Percentiles rank a stretch among this genome's conserved stretches.
These are phyloP conservation scores for Choloepus hoffmanni DNA, from an alignment of 2,113 vertebrate species.

Conservation along the genomic window DNA sequence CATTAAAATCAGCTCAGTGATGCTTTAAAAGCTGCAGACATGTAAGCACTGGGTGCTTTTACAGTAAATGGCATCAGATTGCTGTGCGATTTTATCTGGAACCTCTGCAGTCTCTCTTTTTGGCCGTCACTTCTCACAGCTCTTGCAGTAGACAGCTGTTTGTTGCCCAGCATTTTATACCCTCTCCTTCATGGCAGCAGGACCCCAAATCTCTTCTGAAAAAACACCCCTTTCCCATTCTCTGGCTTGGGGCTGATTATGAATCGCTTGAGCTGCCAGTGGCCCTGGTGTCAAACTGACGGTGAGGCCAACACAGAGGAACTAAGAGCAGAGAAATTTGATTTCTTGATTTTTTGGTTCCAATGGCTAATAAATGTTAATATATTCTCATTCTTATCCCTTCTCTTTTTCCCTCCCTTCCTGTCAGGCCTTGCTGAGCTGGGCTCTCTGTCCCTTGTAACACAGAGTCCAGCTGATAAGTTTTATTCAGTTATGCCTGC, in stretches of 20 bases:
- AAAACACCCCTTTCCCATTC: not conserved
- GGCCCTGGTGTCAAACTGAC: no score
- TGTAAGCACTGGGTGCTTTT: no score
- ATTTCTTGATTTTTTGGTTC: slow-evolving; percentile 1
- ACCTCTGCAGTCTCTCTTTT: not conserved
- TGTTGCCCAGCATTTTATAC: not conserved
- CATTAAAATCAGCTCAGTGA: not conserved
- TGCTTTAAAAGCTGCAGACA: not conserved
- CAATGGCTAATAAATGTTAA: not conserved
- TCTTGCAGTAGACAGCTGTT: not conserved
- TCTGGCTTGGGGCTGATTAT: not conserved
- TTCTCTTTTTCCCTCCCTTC: no score
- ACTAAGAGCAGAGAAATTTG: not conserved
- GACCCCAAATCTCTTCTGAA: not conserved
- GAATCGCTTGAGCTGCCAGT: not conserved
- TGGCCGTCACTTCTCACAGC: not conserved
- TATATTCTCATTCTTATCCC: not conserved
- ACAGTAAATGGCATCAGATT: not conserved
- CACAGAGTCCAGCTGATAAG: not conserved
- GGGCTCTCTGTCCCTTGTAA: not conserved
- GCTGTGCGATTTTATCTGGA: not conserved
- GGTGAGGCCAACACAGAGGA: not conserved
- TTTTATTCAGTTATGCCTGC: slow-evolving; percentile 18
- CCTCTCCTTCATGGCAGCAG: not conserved
- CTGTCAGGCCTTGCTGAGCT: not conserved